These are phyloP conservation scores for Clinocottus analis DNA, from an alignment of 2,113 vertebrate species.

Conservation along the genomic window DNA sequence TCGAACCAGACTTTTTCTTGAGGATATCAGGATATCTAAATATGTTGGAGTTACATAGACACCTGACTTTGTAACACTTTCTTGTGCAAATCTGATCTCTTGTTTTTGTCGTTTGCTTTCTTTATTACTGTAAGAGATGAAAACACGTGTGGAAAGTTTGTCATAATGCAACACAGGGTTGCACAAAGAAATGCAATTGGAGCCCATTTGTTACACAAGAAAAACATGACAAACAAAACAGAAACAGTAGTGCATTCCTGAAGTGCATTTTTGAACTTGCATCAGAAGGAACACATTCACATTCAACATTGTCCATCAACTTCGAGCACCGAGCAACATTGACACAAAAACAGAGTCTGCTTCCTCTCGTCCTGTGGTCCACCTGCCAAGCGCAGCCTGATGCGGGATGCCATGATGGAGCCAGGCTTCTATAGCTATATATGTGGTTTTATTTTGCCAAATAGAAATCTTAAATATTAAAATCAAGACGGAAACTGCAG, in stretches of 20 bases:
- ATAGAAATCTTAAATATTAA: neutral
- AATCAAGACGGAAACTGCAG: constrained; percentile 12
- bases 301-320: neutral
- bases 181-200: neutral
- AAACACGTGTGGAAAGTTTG: neutral
- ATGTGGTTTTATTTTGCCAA: neutral
- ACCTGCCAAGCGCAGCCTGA: neutral
- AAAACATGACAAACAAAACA: neutral
- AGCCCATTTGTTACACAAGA: neutral
- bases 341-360: neutral
- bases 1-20: neutral
- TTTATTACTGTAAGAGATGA: neutral
- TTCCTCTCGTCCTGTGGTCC: neutral
- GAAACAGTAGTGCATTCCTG: neutral
- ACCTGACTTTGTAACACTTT: neutral
- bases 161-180: neutral
- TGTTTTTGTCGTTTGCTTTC: neutral
- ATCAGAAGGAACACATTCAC: neutral
- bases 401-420: neutral
- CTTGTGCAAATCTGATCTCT: neutral
- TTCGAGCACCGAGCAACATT: neutral
- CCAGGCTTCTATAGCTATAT: neutral
- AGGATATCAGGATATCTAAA: neutral
- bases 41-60: neutral
- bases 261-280: neutral